Base-by-base conservation (phyloP, 1,140 invertebrate species). In the Drosophila nasuta region DNA sequence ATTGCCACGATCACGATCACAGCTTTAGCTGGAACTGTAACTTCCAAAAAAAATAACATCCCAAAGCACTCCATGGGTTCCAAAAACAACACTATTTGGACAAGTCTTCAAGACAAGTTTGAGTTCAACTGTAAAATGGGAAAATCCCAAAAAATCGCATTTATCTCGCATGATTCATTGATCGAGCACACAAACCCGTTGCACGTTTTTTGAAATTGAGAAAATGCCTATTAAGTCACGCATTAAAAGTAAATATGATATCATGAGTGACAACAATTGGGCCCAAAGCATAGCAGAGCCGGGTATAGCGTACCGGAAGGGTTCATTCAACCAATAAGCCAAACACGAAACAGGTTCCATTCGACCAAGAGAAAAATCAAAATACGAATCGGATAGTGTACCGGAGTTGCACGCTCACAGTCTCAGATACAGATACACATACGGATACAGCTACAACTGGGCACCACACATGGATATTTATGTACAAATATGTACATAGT, bases 321-420 rank as follows among this genome's bases (percentile, higher is more conserved):
- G 83, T 88, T 88, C 85, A 88, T 88, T 88, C 83, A 88, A 88
- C 83, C 85, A 89, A 71, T 80, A 83, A 78, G 48, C 77, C 65
- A 58, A 46, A 75, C 64, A 72, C 69, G 63, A 77, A 88, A 89
- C 83, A 83, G 80, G 77, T 89, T 88, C 28, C 58, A 66, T 41
- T 69, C 45, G 33, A 66, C 54, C 64, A 72, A 41, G 17, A 75
- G 65, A 46, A 81, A 81, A 82, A 76, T 87, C 79, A 75, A 77
- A 59, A 67, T 73, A 48, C 62, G 38, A 46, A 67, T 56, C 63
- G 25, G 49, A 65, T 30, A 17, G 49, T 30, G 20, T 49, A 25
- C 20, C 54, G 13, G 48, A 28, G 8, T 17, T 11, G 17, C 28
- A 57, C 8, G n/a, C 25, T 3, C 33, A 49, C 8, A 10, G 35